Base-by-base conservation (phyloP, 2,797 vertebrate species). In the Poecilia wingei region DNA sequence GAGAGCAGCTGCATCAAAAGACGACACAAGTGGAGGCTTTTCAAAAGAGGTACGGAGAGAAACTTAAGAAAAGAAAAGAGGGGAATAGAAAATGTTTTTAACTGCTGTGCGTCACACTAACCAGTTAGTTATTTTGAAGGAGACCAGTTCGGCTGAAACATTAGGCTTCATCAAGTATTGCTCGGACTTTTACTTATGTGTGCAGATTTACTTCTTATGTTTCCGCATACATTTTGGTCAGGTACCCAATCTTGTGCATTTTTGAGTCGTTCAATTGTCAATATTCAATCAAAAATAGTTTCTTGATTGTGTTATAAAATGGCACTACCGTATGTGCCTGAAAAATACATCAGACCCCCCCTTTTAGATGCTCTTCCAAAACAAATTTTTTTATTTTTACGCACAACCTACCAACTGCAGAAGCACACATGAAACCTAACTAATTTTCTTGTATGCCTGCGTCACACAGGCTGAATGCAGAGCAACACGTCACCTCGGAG, bases 1-100 rank as follows among this genome's bases (percentile, higher is more conserved):
- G 94, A 86, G 94, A 91, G 75, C 91, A 95, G 82, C 94, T 99
- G 3, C 89, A 93, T 0, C 95, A 91, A 85, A 98, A 97, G 86
- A 95, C 94, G 39, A 77, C 83, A 0, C 95, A 97, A 84, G 89
- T 98, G 82, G 96, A 96, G 7, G 94, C 88, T 53, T 93, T 99
- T n/a, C 96, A 98, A 88, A 96, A 93, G 75, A 96, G 96, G 94
- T 95, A 82, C 82, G 83, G 20, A 71, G 55, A 36, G 25, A 87
- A 74, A 71, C 22, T 5, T 16, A 7, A 31, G 41, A 41, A 20
- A 22, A 25, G 3, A 45, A 72, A 59, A 8, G 18, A 2, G 14
- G 25, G 12, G 46, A 18, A 6, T 57, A 28, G 12, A 57, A 31
- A 59, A 43, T 3, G 9, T 6, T 41, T 68, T 25, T 41, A 43